Evolutionary conservation across 1,140 invertebrate species (phyloP).

Genomic region (Magallana angulata): DNA sequence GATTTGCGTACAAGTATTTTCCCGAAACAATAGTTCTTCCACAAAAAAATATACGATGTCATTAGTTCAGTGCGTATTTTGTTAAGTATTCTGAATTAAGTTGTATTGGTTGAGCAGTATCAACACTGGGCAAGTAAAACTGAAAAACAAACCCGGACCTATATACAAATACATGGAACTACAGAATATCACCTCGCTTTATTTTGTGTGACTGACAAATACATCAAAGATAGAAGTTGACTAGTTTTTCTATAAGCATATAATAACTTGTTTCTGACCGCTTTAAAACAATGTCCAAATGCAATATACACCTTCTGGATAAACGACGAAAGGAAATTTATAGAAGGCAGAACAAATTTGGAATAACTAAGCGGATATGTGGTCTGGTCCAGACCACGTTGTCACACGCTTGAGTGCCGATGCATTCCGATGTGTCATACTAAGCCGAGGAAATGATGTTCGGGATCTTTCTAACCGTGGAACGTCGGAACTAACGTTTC

Average conservation of each 20-base stretch:
- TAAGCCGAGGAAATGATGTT: slow-evolving; percentile 26
- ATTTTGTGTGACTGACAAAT: no score
- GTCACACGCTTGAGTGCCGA: slow-evolving; percentile 5
- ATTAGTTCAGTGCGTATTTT: no score
- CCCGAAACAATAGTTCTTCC: background rate
- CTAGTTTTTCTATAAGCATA: background rate
- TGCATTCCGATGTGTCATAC: background rate
- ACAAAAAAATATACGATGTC: no score
- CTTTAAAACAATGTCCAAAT: background rate
- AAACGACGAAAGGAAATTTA: background rate
- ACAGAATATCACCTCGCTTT: no score
- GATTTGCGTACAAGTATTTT: slow-evolving; percentile 19
- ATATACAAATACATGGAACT: no score
- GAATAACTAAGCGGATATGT: slow-evolving; percentile 14
- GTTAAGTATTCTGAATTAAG: no score
- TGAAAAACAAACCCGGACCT: no score
- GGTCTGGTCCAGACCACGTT: slow-evolving; percentile 20
- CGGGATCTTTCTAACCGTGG: background rate
- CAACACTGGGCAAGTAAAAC: no score
- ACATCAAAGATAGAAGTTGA: background rate
- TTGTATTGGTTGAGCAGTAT: no score
- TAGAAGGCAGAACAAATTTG: background rate
- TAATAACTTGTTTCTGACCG: background rate
- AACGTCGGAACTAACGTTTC: background rate
- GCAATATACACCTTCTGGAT: background rate